Conservation (phyloP, 2,888 invertebrate species). For the Nemotelus pantherinus region DNA sequence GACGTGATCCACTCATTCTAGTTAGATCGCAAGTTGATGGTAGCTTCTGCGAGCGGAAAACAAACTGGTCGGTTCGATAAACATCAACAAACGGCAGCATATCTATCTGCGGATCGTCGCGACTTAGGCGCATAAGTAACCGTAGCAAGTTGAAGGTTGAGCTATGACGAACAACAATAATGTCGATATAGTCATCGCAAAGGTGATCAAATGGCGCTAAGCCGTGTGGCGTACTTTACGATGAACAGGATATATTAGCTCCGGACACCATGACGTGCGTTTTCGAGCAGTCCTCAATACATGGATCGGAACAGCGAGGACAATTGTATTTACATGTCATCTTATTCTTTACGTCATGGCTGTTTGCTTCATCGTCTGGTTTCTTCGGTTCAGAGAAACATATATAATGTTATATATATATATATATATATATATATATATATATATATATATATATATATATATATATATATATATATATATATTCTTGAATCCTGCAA, state of each 20-base stretch:
- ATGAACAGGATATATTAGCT: conserved; percentile 80
- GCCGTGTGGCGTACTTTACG: conserved; percentile 78
- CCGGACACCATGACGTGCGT: conserved; percentile 81
- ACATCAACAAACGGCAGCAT: conserved; percentile 80
- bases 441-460: too few species aligned
- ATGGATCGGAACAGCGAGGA: too few species aligned
- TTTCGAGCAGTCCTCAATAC: too few species aligned
- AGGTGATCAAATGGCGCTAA: conserved; percentile 81
- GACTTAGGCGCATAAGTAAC: conserved; percentile 72
- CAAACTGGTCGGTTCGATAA: conserved; percentile 76
- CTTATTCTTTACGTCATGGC: conserved; percentile 50
- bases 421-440: too few species aligned
- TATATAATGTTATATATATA: too few species aligned
- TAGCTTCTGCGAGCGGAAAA: conserved; percentile 68
- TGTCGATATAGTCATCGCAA: conserved; percentile 81
- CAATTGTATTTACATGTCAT: too few species aligned
- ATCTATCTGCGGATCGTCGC: conserved; percentile 70
- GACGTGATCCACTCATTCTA: conserved; percentile 59
- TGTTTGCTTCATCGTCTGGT: not conserved
- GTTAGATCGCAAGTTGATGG: conserved; percentile 49
- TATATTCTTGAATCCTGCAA: too few species aligned
- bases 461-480: too few species aligned
- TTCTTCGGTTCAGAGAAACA: too few species aligned
- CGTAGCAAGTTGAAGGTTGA: conserved; percentile 76
- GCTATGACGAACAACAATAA: conserved; percentile 78